These are phyloP conservation scores for Oryzias celebensis DNA, from an alignment of 2,113 vertebrate genomes.

Conservation along the genomic window DNA sequence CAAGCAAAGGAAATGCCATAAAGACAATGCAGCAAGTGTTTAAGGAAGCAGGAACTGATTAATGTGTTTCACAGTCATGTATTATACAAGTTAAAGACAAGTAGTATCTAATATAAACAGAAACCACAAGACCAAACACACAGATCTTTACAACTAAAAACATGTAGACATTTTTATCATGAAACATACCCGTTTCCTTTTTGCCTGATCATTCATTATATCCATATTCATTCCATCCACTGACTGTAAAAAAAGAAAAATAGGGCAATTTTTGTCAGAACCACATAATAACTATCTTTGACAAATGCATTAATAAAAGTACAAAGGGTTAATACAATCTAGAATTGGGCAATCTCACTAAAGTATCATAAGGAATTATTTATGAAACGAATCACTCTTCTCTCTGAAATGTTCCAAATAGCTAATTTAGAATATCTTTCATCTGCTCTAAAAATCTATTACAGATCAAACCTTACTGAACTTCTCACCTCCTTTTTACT, in stretches of 20 bases:
- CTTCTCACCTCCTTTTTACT: too few species aligned
- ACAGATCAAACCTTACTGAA: too few species aligned
- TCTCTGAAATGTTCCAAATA: too few species aligned
- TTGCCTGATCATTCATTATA: conserved; percentile 72
- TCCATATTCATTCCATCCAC: conserved; percentile 79
- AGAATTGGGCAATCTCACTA: too few species aligned
- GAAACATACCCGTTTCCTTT: conserved; percentile 84
- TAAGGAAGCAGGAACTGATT: conserved; percentile 1
- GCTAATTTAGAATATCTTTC: too few species aligned
- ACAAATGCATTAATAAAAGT: too few species aligned
- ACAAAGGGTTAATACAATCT: too few species aligned
- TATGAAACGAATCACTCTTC: too few species aligned
- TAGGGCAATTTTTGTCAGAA: too few species aligned
- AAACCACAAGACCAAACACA: not conserved
- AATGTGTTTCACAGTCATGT: not conserved
- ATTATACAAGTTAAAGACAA: conserved; percentile 1
- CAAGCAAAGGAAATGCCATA: conserved; percentile 34
- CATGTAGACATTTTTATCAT: not conserved
- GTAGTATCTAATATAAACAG: not conserved
- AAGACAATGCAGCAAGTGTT: conserved; percentile 48
- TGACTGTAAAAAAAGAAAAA: conserved; percentile 68
- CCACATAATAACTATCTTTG: too few species aligned
- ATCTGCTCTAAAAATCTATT: too few species aligned
- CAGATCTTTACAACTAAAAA: not conserved
- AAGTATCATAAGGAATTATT: too few species aligned